phyloP scores from a whole-genome alignment of 2,113 vertebrate genomes.

The Burhinus oedicnemus region DNA sequence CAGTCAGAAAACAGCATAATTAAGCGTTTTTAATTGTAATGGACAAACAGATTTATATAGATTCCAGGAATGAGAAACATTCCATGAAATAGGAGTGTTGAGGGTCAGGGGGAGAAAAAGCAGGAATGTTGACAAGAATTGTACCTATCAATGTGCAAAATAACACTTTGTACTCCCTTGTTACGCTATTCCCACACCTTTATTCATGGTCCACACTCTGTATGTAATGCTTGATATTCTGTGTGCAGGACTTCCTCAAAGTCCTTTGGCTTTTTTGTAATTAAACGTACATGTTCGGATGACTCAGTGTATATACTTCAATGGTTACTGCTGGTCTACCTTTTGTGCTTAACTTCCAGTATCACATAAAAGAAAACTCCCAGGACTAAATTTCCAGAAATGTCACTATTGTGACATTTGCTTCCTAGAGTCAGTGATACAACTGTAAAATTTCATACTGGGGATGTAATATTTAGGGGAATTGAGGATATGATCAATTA shows the following conservation, averaged over 20 bases:
- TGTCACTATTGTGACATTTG: not conserved
- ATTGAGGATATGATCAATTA: not conserved
- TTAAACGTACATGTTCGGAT: not conserved
- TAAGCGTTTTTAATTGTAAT: not conserved
- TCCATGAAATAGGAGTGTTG: not conserved
- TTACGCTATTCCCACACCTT: not conserved
- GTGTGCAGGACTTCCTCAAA: not conserved
- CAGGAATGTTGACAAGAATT: not conserved
- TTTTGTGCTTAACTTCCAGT: not conserved
- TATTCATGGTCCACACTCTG: not conserved
- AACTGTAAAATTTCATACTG: not conserved
- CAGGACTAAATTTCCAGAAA: not conserved
- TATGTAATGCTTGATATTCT: not conserved
- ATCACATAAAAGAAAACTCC: not conserved
- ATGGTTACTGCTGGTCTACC: not conserved
- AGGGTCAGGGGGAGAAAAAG: not conserved
- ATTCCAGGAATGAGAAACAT: not conserved
- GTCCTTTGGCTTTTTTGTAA: not conserved
- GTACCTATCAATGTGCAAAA: not conserved
- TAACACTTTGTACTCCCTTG: not conserved
- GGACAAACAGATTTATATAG: not conserved
- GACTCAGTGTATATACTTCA: not conserved
- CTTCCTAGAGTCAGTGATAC: not conserved
- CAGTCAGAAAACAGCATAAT: not conserved
- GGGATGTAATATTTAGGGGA: not conserved